phyloP scores from a whole-genome alignment of 2,888 invertebrate species.

The Stenurella melanura region DNA sequence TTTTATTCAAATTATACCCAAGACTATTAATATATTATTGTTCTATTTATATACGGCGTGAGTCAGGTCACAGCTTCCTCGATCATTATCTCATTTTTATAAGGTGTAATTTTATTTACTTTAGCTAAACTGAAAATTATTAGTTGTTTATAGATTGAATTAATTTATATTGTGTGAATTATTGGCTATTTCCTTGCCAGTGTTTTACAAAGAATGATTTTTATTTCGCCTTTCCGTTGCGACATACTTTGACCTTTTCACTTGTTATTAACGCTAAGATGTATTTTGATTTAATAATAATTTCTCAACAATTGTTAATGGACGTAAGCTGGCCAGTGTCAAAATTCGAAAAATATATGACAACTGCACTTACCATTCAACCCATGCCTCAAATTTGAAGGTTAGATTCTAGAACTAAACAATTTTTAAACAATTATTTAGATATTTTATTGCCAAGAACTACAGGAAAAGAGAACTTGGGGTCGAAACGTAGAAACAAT shows the following conservation, averaged over 20 bases:
- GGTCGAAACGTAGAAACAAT: too few relatives aligned
- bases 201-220: not conserved
- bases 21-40: conserved; percentile 9
- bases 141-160: not conserved
- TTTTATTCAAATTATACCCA: conserved; percentile 15
- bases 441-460: too few relatives aligned
- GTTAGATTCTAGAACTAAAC: too few relatives aligned
- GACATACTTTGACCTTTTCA: not conserved
- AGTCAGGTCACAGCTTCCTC: conserved; percentile 21
- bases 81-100: conserved; percentile 22
- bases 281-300: not conserved
- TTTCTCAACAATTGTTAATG: not conserved
- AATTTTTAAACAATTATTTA: too few relatives aligned
- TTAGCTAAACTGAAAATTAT: not conserved
- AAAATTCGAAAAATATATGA: not conserved
- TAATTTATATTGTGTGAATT: not conserved
- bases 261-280: not conserved
- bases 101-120: conserved; percentile 12
- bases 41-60: conserved; percentile 14
- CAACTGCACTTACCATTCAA: too few relatives aligned
- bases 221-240: not conserved
- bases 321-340: not conserved
- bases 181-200: conserved; percentile 8
- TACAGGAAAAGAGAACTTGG: too few relatives aligned
- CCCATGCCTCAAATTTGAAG: too few relatives aligned